Evolutionary conservation across 37 sponge, comb jelly and placozoan genomes (phyloP).

Genomic region (Aphrocallistes beatrix): DNA sequence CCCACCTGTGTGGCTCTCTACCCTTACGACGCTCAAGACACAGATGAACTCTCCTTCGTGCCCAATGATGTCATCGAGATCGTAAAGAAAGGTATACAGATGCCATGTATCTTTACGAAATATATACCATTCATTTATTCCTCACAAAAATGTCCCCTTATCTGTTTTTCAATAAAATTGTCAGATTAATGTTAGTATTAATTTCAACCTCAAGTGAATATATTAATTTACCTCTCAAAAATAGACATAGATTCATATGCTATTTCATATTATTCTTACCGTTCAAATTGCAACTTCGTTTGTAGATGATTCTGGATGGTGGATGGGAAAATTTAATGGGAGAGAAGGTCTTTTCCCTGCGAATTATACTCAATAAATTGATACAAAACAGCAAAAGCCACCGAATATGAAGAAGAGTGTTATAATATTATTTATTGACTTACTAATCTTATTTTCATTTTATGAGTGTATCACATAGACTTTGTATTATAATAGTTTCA

Average conservation of each 20-base stretch:
- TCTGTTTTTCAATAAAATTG: not conserved
- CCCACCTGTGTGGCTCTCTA: slow-evolving; percentile 67
- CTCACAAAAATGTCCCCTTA: not conserved
- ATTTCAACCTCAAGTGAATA: not conserved
- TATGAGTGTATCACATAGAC: too few relatives aligned
- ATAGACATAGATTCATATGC: not conserved
- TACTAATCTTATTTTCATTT: too few relatives aligned
- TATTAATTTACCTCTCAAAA: not conserved
- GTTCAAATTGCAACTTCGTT: not conserved
- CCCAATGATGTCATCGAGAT: slow-evolving; percentile 66
- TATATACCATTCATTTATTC: too few relatives aligned
- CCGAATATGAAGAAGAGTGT: not conserved
- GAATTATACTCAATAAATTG: slow-evolving; percentile 77
- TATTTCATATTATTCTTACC: not conserved
- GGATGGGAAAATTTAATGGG: slow-evolving; percentile 73
- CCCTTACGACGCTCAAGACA: slow-evolving; percentile 79
- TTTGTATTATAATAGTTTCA: too few relatives aligned
- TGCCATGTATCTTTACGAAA: too few relatives aligned
- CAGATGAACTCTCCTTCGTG: slow-evolving; percentile 73
- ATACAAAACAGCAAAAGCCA: not conserved
- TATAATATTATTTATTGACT: not conserved
- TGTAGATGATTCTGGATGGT: slow-evolving; percentile 83
- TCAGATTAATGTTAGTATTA: not conserved
- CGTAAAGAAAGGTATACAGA: slow-evolving; percentile 56
- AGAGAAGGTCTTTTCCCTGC: slow-evolving; percentile 85